Base-by-base conservation (phyloP, 2,888 invertebrate species). In the Chrysotoxum bicinctum region DNA sequence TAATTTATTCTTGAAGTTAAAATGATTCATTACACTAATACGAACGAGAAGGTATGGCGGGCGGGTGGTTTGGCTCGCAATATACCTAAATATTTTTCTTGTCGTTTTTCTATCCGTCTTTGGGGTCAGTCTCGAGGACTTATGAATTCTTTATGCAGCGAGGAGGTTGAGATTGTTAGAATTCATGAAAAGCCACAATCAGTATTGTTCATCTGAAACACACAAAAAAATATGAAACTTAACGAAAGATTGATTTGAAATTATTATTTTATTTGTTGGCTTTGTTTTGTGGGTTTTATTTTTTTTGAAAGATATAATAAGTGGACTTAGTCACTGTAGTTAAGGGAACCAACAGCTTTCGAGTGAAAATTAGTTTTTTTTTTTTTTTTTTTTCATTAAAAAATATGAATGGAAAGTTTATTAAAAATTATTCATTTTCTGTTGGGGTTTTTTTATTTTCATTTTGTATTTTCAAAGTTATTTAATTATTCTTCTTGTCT, bases 131-230 rank as follows among this genome's bases (percentile, higher is more conserved):
- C 4, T 5, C 2, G 5, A 12, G 3, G 14, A 52, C 4, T 35
- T 56, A 4, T 7, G 32, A 32, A 56, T 19, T 19, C 12, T 30
- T 3, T 10, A 32, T 16, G 9, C 16, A 52, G 37, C 54, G 64
- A 50, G 30, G 64, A 56, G 73, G 69, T 58, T 64, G 21, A 9
- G 16, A 26, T 64, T 60, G 70, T 80, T 80, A 76, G 76, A 80
- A 84, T 80, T 84, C 80, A 80, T 72, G 68, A 76, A 72, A 81
- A 60, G 54, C 66, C 76, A 81, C 76, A 76, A 73, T 14, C 30
- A 45, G 37, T n/a, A n/a, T 48, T 58, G 62, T 72, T 76, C 48
- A 37, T 66, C 21, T 72, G 66, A 21, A 60, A 80, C 43, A 75
- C 0, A 12, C 26, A 30, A 80, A 58, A 72, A 6, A 30, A n/a